phyloP scores from a whole-genome alignment of 35 echinoderm and acorn worm species.

The Apostichopus japonicus region DNA sequence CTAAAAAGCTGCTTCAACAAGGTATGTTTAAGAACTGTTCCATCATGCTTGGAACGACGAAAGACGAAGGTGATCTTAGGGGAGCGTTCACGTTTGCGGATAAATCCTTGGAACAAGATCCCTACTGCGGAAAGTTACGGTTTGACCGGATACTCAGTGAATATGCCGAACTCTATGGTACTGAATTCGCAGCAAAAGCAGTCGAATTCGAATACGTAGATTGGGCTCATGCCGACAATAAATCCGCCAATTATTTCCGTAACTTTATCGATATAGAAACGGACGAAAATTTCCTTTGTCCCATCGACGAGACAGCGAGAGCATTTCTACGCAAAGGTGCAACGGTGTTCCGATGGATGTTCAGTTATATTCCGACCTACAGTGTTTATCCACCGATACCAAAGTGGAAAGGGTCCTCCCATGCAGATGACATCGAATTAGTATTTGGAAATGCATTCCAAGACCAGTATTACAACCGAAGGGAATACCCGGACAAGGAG shows the following conservation, averaged over 20 bases:
- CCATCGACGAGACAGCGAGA: conserved; percentile 55
- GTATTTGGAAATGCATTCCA: conserved; percentile 54
- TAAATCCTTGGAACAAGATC: neutral
- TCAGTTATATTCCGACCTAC: conserved; percentile 25
- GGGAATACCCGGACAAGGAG: conserved; percentile 63
- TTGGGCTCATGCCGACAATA: conserved; percentile 70
- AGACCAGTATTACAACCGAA: conserved; percentile 9
- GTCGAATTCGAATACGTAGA: conserved; percentile 63
- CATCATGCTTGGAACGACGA: conserved; percentile 60
- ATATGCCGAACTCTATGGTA: conserved; percentile 11
- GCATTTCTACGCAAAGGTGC: conserved; percentile 28
- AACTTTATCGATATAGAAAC: conserved; percentile 44
- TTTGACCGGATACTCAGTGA: conserved; percentile 31
- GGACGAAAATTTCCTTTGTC: conserved; percentile 77
- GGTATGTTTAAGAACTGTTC: conserved; percentile 50
- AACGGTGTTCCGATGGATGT: conserved; percentile 51
- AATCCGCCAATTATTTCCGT: conserved; percentile 61
- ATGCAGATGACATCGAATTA: conserved; percentile 72
- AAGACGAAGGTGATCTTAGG: conserved; percentile 60
- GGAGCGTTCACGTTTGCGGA: conserved; percentile 12
- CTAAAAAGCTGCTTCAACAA: conserved; percentile 28
- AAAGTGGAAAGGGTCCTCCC: conserved; percentile 51
- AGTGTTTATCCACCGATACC: conserved; percentile 28
- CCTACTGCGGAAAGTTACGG: neutral
- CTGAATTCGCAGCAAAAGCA: conserved; percentile 58